Evolutionary conservation across 2,113 vertebrate genomes (phyloP), one percentile per base, ranked within the genome.

Genomic region (Onychorhynchus coronatus): DNA sequence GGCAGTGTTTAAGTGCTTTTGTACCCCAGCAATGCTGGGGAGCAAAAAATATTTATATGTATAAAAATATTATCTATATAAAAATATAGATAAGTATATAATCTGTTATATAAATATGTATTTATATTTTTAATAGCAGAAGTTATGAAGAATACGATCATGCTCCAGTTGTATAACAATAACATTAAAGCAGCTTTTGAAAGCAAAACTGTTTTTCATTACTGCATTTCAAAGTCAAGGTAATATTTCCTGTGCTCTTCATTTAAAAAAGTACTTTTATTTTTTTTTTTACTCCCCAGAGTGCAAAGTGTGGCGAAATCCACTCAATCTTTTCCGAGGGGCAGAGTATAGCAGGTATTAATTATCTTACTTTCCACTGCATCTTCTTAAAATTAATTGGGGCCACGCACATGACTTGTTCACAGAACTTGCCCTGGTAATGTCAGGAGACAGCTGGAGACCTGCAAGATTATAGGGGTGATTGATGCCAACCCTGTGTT

Each of bases 261-360:
- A 42, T 70, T 94, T 11, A 16, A 72, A 41, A 44, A 88, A 61
- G 15, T 41, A 3, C 7, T 25, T 18, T 41, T 25, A 87, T 28
- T 53, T 76, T 68, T 42, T 42, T 42, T 42, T 68, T 37, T 7
- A 30, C n/a, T 61, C 67, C 70, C 77, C 79, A 99, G 99, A 99
- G 94, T 99, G 99, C 96, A 99, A 99, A 95, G 99, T 99, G 55
- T 99, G 99, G 99, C 98, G 99, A 98, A 99, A 99, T 89, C 99
- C 99, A 73, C 97, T 99, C 90, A 99, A 99, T 94, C 98, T 99
- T 77, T 99, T 99, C 97, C 98, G 99, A 98, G 99, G 99, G 95
- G 99, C 99, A 94, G 99, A 99, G 93, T 99, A 99, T 90, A 99
- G 99, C 98, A 99, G 99, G 99, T 99, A 98, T 82, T 67, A 61